Percentiles rank a stretch among this genome's conserved stretches.
phyloP scores from a whole-genome alignment of 2,797 vertebrate genomes.

The Discoglossus pictus region DNA sequence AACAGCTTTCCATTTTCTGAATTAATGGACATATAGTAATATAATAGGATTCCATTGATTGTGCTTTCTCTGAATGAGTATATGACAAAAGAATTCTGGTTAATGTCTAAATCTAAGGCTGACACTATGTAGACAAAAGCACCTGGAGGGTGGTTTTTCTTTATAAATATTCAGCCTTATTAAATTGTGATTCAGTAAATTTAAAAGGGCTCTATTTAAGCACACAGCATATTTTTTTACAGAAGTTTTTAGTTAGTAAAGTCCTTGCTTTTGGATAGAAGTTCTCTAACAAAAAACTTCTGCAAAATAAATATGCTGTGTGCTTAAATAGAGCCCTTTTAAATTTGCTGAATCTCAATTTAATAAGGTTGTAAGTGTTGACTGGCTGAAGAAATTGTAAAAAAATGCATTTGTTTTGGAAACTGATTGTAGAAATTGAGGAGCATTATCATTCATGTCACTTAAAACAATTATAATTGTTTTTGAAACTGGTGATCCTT shows the following conservation, averaged over 20 bases:
- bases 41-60: slow-evolving; percentile 59
- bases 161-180: slow-evolving; percentile 69
- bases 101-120: slow-evolving; percentile 70
- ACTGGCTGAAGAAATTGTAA: no score
- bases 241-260: no score
- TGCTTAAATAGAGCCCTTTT: no score
- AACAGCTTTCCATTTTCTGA: slow-evolving; percentile 65
- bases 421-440: slow-evolving; percentile 62
- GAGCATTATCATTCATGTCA: slow-evolving; percentile 76
- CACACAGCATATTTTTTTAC: no score
- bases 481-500: slow-evolving; percentile 65
- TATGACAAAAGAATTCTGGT: slow-evolving; percentile 64
- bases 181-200: no score
- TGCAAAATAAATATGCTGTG: no score
- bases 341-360: no score
- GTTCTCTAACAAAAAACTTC: no score
- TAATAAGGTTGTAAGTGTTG: no score
- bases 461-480: slow-evolving; percentile 64
- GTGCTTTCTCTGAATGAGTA: slow-evolving; percentile 64
- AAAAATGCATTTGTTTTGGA: no score
- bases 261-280: no score
- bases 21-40: slow-evolving; percentile 65
- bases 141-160: slow-evolving; percentile 74
- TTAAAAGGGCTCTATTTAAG: no score
- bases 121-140: slow-evolving; percentile 65